Conservation (phyloP, 2,888 invertebrate species). For the Ceramica pisi region DNA sequence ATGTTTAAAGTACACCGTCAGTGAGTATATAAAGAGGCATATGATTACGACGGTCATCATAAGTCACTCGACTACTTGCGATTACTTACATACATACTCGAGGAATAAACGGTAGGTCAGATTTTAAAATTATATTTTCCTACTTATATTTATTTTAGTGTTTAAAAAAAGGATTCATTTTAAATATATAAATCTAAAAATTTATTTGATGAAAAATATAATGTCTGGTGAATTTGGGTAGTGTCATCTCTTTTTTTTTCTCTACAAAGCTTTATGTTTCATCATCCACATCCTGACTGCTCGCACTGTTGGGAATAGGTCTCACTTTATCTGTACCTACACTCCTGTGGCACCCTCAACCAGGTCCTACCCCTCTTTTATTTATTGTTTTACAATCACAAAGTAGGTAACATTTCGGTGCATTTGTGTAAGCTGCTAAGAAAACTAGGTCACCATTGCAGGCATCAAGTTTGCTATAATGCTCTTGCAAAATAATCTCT, state of each 20-base stretch:
- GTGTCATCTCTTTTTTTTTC: not conserved
- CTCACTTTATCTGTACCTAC: not conserved
- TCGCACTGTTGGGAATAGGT: not conserved
- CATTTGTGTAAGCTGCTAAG: not conserved
- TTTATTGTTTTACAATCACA: not conserved
- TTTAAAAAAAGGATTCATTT: not conserved
- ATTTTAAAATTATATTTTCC: constrained; percentile 11
- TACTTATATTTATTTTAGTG: not conserved
- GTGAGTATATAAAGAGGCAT: constrained; percentile 82
- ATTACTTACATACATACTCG: constrained; percentile 66
- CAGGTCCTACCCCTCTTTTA: not conserved
- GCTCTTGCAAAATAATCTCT: not conserved
- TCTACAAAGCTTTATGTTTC: not conserved
- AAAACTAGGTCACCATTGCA: not conserved
- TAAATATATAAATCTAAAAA: not conserved
- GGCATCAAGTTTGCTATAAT: not conserved
- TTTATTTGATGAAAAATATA: not conserved
- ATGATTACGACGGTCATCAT: constrained; percentile 75
- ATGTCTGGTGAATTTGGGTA: not conserved
- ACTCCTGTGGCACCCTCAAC: not conserved
- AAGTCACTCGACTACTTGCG: constrained; percentile 76
- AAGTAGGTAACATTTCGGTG: not conserved
- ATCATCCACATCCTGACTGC: not conserved
- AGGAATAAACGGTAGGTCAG: constrained; percentile 74
- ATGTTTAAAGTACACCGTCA: constrained; percentile 75